phyloP scores from a whole-genome alignment of 2,797 vertebrate species.

The Mergus octosetaceus region DNA sequence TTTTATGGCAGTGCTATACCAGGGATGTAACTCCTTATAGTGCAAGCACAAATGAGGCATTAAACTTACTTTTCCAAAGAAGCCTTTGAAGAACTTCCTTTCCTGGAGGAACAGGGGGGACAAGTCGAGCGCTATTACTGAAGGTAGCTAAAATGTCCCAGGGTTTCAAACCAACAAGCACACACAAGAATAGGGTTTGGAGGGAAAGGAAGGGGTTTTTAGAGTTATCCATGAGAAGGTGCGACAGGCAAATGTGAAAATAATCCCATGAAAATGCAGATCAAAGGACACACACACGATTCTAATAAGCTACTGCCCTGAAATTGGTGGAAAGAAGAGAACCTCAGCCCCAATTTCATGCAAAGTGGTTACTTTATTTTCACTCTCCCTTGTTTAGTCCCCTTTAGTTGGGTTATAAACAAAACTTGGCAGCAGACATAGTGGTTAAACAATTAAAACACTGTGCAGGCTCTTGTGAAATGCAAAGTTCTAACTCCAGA shows the following conservation, averaged over 20 bases:
- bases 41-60: constrained; percentile 80
- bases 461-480: constrained; percentile 10
- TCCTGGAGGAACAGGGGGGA: constrained; percentile 99
- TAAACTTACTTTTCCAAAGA: constrained; percentile 99
- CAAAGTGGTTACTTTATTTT: constrained; percentile 75
- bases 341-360: constrained; percentile 76
- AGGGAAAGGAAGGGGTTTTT: constrained; percentile 74
- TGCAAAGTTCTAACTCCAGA: constrained; percentile 12
- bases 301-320: constrained; percentile 69
- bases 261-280: constrained; percentile 77
- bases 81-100: constrained; percentile 99
- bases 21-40: constrained; percentile 87
- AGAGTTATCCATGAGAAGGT: constrained; percentile 79
- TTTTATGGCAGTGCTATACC: constrained; percentile 71
- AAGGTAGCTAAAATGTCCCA: constrained; percentile 84
- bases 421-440: constrained; percentile 82
- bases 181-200: constrained; percentile 75
- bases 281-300: constrained; percentile 63
- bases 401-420: constrained; percentile 72
- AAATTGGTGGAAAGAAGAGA: constrained; percentile 72
- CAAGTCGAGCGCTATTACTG: constrained; percentile 97
- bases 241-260: constrained; percentile 77
- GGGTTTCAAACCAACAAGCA: constrained; percentile 83
- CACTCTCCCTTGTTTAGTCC: constrained; percentile 57
- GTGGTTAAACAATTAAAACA: constrained; percentile 44